Evolutionary conservation across 2,797 vertebrate species (phyloP), one percentile per base, ranked within the genome.

Genomic region (Sylvia borin): DNA sequence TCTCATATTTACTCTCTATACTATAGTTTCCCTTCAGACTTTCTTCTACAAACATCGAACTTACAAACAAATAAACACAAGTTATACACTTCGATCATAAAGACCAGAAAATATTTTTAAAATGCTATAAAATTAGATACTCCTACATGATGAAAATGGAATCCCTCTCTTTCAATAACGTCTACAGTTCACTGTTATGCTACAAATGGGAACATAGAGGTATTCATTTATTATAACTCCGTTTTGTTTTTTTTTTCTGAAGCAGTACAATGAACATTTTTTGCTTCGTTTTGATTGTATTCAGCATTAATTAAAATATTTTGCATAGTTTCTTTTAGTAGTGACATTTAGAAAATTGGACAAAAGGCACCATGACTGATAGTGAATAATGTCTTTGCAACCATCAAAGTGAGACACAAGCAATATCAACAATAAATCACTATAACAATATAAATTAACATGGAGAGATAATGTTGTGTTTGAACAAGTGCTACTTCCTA

Each of bases 301-400:
- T 96, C 85, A 57, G 11, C 51, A 94, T 97, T 95, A 97, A 95
- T 96, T 97, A 96, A 96, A 97, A 94, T 76, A 36, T 50, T 96
- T 97, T 95, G 32, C 62, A 80, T 80, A 92, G 29, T 85, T 97
- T 96, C 78, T 90, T 42, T 96, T 67, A 73, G 79, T 24, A 92
- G 43, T 71, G 58, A 87, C 86, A 91, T 48, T 90, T 88, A 93
- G 64, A 94, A 94, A 79, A 97, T 82, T 94, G 68, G 66, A 90
- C 90, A 95, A 92, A 95, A 91, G 76, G 12, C 34, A 29, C 11
- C 1, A 1, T 60, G n/a, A 31, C 65, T 80, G 36, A 93, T 86
- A 43, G 77, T 83, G 79, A 97, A 92, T 53, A 96, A 95, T 88
- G 34, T 26, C 38, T 93, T 80, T 76, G 82, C 45, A 64, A 70